Evolutionary conservation across 2,888 invertebrate species (phyloP).

Genomic region (Sepiola atlantica): DNA sequence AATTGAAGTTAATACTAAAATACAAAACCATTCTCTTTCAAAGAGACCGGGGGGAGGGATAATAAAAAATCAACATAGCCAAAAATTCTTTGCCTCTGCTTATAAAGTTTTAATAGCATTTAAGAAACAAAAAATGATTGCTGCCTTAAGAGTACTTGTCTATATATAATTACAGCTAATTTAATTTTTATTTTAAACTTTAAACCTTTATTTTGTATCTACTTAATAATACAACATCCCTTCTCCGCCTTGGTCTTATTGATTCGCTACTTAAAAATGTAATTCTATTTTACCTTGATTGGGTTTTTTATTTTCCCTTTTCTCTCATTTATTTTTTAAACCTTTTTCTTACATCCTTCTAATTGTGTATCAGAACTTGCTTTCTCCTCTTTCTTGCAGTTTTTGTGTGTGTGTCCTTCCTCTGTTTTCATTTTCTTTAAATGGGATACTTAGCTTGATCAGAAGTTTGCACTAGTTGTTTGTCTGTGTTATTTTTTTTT

Average conservation of each 20-base stretch:
- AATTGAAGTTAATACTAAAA: neutral
- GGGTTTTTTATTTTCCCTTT: neutral
- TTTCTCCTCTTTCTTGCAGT: neutral
- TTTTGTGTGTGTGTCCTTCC: neutral
- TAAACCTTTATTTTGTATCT: neutral
- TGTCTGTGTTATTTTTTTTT: neutral
- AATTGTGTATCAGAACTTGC: neutral
- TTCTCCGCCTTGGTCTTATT: neutral
- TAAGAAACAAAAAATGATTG: neutral
- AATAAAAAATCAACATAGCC: neutral
- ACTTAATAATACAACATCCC: neutral
- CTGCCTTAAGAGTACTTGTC: conserved; percentile 15
- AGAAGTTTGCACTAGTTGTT: conserved; percentile 42
- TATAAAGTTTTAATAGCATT: neutral
- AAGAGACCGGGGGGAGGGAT: neutral
- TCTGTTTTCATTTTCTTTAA: neutral
- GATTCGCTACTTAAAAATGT: neutral
- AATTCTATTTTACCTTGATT: neutral
- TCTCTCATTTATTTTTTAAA: neutral
- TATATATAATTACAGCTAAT: neutral
- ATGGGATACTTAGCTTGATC: conserved; percentile 33
- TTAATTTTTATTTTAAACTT: neutral
- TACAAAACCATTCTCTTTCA: neutral
- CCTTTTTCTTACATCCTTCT: neutral
- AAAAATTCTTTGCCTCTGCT: neutral